A percentile compares a stretch with the other conserved stretches of the same genome.
These are phyloP conservation scores for Nannoperca australis DNA, from an alignment of 2,797 vertebrate species.

Conservation along the genomic window DNA sequence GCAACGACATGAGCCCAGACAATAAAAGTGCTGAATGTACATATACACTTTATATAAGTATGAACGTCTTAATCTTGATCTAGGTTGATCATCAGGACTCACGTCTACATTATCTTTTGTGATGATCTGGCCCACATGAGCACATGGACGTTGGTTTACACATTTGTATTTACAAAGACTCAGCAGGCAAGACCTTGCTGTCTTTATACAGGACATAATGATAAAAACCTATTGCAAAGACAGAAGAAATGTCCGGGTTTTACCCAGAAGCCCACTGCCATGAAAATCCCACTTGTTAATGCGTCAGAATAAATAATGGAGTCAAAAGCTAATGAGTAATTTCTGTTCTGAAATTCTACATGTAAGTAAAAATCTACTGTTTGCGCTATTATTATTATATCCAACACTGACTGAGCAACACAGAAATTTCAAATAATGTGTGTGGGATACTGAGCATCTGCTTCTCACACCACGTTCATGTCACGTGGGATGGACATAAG, in stretches of 20 bases:
- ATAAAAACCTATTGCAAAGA: background rate
- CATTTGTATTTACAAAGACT: constrained; percentile 8
- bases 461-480: background rate
- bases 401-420: background rate
- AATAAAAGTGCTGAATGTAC: background rate
- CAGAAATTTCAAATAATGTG: background rate
- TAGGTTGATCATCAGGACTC: background rate
- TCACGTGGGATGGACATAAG: background rate
- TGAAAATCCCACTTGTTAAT: too few species aligned
- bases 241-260: background rate
- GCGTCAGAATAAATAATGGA: too few species aligned
- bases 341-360: too few species aligned
- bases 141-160: background rate
- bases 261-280: too few species aligned
- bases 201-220: constrained; percentile 1
- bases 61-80: background rate
- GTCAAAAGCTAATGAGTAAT: too few species aligned
- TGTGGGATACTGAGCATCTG: background rate
- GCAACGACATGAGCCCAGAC: background rate
- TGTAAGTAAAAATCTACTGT: too few species aligned
- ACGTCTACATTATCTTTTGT: constrained; percentile 2
- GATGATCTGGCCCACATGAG: constrained; percentile 19
- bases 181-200: background rate
- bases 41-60: background rate
- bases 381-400: too few species aligned